Evolutionary conservation across 2,888 invertebrate genomes (phyloP), one percentile per base, ranked within the genome.

Genomic region (Eristalis intricaria): DNA sequence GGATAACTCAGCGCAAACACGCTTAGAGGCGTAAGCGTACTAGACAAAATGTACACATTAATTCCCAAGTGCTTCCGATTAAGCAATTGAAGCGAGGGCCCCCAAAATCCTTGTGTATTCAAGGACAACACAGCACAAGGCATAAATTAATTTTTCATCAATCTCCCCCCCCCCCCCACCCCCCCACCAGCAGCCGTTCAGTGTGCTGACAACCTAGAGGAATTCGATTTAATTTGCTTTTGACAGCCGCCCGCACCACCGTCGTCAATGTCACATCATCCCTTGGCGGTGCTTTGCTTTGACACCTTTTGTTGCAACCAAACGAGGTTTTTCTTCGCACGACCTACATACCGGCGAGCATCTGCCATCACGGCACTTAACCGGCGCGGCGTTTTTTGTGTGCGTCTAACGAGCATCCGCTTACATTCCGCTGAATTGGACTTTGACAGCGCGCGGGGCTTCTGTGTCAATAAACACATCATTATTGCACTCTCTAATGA

Each of bases 371-470:
- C 32, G 1, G 26, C 29, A 22, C 23, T 38, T 56, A 13, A 11
- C 58, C 50, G 50, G 22, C 58, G 13, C n/a, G n/a, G n/a, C n/a
- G n/a, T n/a, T n/a, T 26, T 76, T 76, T 35, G 22, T 75, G 69
- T 69, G 64, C 64, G 64, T 35, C 23, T 81, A 75, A 81, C 81
- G 81, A 81, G 74, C 50, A 73, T 43, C 65, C 76, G 84, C 50
- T 70, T 50, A 43, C 75, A 75, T 76, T 80, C 80, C 66, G 58
- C 69, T 78, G 78, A 84, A 79, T 84, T 84, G 73, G 63, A 66
- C 75, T 68, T 40, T 77, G 63, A 35, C 64, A 75, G 63, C 15
- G n/a, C 10, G 19, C 8, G 73, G 19, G 26, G 63, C 63, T 13
- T 60, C 23, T 70, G 23, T 23, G 70, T 19, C 35, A 60, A 40